phyloP scores from a whole-genome alignment of 2,888 invertebrate species.

The Drosophila anomelani region DNA sequence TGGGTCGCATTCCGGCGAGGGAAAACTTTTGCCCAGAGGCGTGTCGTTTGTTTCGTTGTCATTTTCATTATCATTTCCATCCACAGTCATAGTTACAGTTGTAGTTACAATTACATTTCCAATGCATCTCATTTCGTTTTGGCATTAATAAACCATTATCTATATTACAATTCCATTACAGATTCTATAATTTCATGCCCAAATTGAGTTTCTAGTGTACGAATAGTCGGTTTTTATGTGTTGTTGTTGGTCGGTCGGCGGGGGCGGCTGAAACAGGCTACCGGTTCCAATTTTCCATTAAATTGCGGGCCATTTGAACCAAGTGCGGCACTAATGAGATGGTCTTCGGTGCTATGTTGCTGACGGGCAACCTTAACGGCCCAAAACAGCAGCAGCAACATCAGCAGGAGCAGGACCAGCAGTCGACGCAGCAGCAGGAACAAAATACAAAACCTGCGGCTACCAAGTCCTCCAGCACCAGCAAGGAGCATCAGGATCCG shows the following conservation, averaged over 20 bases:
- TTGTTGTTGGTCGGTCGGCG: conserved; percentile 35
- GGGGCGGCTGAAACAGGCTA: conserved; percentile 44
- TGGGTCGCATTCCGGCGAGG: not conserved
- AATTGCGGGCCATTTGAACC: conserved; percentile 65
- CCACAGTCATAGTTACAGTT: not conserved
- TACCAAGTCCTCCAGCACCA: conserved; percentile 19
- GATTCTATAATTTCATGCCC: conserved; percentile 63
- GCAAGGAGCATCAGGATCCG: conserved; percentile 34
- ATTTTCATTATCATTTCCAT: conserved; percentile 37
- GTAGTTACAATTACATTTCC: conserved; percentile 6
- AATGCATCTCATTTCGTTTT: conserved; percentile 25
- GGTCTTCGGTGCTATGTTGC: conserved; percentile 85
- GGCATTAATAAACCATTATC: conserved; percentile 58
- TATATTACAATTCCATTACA: conserved; percentile 73
- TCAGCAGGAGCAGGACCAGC: conserved; percentile 33
- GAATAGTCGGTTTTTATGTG: conserved; percentile 26
- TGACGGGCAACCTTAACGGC: conserved; percentile 83
- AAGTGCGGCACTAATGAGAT: conserved; percentile 83
- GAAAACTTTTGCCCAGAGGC: conserved; percentile 18
- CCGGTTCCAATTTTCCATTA: conserved; percentile 38
- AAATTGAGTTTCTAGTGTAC: conserved; percentile 40
- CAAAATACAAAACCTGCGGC: conserved; percentile 12
- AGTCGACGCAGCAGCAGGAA: conserved; percentile 13
- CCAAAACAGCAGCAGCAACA: conserved; percentile 63
- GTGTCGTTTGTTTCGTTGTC: conserved; percentile 49